Conservation (phyloP, 1,140 invertebrate species). For the Zaprionus camerounensis region DNA sequence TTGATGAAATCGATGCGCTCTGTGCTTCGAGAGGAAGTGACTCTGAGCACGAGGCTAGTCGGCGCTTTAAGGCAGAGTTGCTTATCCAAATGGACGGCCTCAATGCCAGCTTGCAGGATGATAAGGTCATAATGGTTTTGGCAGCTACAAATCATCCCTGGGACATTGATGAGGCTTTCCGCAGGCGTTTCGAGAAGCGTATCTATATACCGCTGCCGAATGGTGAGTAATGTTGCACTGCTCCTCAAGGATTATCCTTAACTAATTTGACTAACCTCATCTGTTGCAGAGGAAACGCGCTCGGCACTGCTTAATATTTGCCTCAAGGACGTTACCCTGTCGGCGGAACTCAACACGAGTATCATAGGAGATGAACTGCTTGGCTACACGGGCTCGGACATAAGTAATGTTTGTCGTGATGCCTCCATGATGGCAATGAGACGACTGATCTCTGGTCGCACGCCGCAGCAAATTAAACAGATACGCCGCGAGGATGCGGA, state of each 20-base stretch:
- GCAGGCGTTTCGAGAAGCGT: conserved; percentile 97
- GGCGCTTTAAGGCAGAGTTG: conserved; percentile 99
- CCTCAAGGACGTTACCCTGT: conserved; percentile 94
- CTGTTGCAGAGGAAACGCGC: conserved; percentile 89
- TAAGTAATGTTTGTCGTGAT: conserved; percentile 99
- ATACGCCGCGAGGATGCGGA: conserved; percentile 97
- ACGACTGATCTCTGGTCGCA: conserved; percentile 95
- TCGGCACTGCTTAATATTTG: conserved; percentile 95
- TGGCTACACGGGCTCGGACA: conserved; percentile 99
- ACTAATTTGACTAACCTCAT: neutral
- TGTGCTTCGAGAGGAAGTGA: conserved; percentile 97
- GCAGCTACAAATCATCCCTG: conserved; percentile 99
- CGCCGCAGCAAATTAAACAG: conserved; percentile 95
- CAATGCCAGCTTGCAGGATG: conserved; percentile 86
- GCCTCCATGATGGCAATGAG: conserved; percentile 99
- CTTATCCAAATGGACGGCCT: conserved; percentile 99
- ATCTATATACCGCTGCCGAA: conserved; percentile 99
- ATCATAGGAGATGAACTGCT: conserved; percentile 93
- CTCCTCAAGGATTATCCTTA: no score
- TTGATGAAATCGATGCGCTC: conserved; percentile 99
- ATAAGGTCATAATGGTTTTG: conserved; percentile 97
- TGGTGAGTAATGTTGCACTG: conserved; percentile 84
- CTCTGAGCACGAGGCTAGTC: conserved; percentile 99
- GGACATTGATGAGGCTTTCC: conserved; percentile 99
- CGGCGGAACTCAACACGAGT: conserved; percentile 91